These are phyloP conservation scores for Gallinago stenura DNA, from an alignment of 2,797 vertebrate genomes.

Conservation along the genomic window DNA sequence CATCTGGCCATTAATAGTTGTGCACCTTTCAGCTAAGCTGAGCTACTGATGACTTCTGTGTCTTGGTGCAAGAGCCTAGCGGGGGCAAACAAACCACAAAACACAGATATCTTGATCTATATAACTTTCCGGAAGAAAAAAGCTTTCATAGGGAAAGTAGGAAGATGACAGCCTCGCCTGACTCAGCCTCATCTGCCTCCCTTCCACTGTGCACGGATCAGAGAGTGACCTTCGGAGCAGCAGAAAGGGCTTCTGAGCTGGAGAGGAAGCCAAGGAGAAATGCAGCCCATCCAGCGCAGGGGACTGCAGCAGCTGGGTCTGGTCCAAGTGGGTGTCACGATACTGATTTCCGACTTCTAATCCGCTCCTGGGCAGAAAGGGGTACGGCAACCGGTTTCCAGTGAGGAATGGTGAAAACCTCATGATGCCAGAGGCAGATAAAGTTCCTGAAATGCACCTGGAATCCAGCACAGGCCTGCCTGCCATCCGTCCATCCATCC, in stretches of 20 bases:
- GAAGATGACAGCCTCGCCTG: neutral
- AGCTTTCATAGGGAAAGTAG: neutral
- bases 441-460: neutral
- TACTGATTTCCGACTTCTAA: neutral
- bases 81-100: neutral
- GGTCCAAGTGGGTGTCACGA: neutral
- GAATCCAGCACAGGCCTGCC: neutral
- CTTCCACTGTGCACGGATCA: neutral
- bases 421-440: neutral
- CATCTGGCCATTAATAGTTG: neutral
- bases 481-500: neutral
- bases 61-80: neutral
- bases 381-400: neutral
- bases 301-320: neutral
- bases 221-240: neutral
- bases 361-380: neutral
- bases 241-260: neutral
- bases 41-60: neutral
- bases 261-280: neutral
- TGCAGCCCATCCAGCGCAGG: rapidly evolving
- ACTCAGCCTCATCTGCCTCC: neutral
- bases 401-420: neutral
- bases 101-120: neutral
- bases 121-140: neutral
- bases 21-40: neutral